Evolutionary conservation across 2,797 vertebrate species (phyloP).

Genomic region (Enteromius fasciolatus): DNA sequence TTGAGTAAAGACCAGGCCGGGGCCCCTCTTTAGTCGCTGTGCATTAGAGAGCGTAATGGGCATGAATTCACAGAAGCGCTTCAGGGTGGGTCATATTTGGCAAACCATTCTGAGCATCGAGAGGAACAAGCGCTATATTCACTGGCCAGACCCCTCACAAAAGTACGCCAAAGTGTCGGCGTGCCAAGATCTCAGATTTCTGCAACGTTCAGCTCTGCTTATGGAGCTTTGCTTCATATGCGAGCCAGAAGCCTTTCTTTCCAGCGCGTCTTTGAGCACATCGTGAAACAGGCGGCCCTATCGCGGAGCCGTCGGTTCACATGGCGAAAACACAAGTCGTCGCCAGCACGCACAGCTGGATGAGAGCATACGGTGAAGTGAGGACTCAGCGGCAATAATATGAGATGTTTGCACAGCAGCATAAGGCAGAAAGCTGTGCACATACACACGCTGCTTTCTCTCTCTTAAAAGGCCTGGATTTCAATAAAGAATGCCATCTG

Average conservation of each 20-base stretch:
- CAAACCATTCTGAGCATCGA: constrained; percentile 39
- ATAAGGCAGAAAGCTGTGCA: constrained; percentile 43
- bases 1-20: constrained; percentile 48
- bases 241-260: constrained; percentile 4
- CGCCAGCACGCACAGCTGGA: constrained; percentile 39
- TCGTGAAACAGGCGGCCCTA: not conserved
- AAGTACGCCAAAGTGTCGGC: constrained; percentile 28
- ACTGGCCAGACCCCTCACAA: constrained; percentile 39
- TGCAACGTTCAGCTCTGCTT: constrained; percentile 23
- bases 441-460: constrained; percentile 41
- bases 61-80: constrained; percentile 68
- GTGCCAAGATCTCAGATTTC: constrained; percentile 48
- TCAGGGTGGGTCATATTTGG: constrained; percentile 50
- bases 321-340: not conserved
- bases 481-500: constrained; percentile 9
- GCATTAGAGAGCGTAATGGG: constrained; percentile 65
- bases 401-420: constrained; percentile 50
- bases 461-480: constrained; percentile 5
- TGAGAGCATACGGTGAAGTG: constrained; percentile 60
- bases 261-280: not conserved
- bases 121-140: constrained; percentile 45
- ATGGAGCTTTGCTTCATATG: not conserved
- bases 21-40: constrained; percentile 72
- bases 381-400: constrained; percentile 60
- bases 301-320: not conserved